Conservation (phyloP, 2,113 vertebrate genomes). For the Mellivora capensis region DNA sequence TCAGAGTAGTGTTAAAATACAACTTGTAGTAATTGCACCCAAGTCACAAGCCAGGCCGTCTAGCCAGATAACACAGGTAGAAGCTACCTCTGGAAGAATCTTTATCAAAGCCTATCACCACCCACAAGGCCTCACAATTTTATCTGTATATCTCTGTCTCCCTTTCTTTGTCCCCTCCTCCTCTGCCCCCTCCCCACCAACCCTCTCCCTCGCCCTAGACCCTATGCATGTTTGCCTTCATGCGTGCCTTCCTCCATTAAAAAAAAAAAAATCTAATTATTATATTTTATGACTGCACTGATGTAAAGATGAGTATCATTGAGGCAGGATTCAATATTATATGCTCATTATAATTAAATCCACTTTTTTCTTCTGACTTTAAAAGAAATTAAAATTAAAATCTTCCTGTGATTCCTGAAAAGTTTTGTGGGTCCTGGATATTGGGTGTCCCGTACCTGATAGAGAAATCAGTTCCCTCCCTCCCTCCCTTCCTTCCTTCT, state of each 20-base stretch:
- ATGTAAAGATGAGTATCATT: not conserved
- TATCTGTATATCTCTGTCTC: fast-evolving
- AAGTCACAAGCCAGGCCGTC: slow-evolving; percentile 25
- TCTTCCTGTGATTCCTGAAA: not conserved
- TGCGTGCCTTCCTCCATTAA: not conserved
- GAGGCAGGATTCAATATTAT: not conserved
- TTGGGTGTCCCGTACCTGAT: not conserved
- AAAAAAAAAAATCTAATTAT: not conserved
- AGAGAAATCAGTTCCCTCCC: fast-evolving
- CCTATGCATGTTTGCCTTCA: too few relatives aligned
- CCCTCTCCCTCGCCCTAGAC: too few relatives aligned
- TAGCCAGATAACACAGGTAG: slow-evolving; percentile 25
- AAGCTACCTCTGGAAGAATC: not conserved
- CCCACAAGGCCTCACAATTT: not conserved
- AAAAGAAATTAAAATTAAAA: not conserved
- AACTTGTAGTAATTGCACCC: slow-evolving; percentile 47
- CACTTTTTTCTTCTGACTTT: not conserved
- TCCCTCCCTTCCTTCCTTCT: not conserved
- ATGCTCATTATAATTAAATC: not conserved
- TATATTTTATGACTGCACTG: not conserved
- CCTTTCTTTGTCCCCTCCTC: not conserved
- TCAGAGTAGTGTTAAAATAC: slow-evolving; percentile 71
- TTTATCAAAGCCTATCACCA: too few relatives aligned
- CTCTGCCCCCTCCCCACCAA: fast-evolving
- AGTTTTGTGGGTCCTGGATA: not conserved